Percentiles rank a stretch among this genome's conserved stretches.
Conservation (phyloP, 2,888 invertebrate genomes). For the Rotaria magnacalcarata region DNA sequence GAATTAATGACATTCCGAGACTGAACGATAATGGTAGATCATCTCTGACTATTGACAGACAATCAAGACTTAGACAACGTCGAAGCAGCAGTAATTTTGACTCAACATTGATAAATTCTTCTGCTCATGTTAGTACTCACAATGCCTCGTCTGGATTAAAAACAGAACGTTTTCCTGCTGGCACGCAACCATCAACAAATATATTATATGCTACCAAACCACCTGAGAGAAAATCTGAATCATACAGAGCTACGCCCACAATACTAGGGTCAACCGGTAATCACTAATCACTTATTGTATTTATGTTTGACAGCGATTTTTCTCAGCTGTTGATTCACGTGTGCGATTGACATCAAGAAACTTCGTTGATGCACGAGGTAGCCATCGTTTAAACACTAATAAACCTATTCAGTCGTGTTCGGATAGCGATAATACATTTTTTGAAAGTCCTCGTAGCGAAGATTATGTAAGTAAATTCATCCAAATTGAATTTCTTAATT, state of each 20-base stretch:
- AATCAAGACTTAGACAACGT: background rate
- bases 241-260: background rate
- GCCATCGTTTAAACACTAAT: too few relatives aligned
- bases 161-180: background rate
- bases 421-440: too few relatives aligned
- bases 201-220: background rate
- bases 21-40: background rate
- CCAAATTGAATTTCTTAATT: background rate
- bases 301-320: background rate
- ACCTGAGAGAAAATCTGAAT: too few relatives aligned
- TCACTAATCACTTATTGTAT: background rate
- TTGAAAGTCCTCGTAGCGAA: background rate
- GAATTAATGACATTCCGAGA: background rate
- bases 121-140: background rate
- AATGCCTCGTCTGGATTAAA: too few relatives aligned
- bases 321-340: too few relatives aligned
- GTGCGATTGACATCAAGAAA: too few relatives aligned
- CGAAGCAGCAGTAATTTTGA: background rate
- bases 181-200: background rate
- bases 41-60: background rate
- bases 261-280: background rate
- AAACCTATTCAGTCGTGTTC: too few relatives aligned
- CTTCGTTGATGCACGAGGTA: too few relatives aligned
- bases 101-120: background rate
- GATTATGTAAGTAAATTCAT: background rate